Evolutionary conservation across 2,797 vertebrate species (phyloP).

Genomic region (Pantherophis vulpinus): DNA sequence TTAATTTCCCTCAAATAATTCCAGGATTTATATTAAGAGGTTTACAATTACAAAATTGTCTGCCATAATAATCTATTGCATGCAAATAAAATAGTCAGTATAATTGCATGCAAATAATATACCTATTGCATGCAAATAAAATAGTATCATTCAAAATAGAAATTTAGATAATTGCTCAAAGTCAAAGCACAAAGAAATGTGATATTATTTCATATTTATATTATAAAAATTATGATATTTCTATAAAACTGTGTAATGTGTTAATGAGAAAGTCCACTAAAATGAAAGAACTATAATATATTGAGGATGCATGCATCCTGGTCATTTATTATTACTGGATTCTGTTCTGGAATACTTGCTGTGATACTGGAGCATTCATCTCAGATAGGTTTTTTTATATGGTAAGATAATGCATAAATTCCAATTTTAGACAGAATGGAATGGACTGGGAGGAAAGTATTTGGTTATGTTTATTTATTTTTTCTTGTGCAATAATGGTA

Average conservation of each 20-base stretch:
- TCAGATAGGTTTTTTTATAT: constrained; percentile 60
- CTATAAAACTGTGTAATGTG: constrained; percentile 32
- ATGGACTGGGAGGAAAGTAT: constrained; percentile 32
- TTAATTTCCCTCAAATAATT: neutral
- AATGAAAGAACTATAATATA: constrained; percentile 63
- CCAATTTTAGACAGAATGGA: constrained; percentile 39
- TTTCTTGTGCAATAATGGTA: constrained; percentile 40
- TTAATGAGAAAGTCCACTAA: constrained; percentile 53
- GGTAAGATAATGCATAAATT: constrained; percentile 59
- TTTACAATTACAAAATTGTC: neutral
- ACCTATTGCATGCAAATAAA: neutral
- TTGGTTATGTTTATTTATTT: constrained; percentile 62
- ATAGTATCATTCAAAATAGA: neutral
- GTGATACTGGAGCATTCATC: constrained; percentile 55
- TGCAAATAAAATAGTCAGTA: neutral
- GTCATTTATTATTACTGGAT: constrained; percentile 57
- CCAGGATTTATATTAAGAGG: neutral
- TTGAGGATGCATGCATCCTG: constrained; percentile 36
- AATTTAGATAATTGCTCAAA: constrained; percentile 5
- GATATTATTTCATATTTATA: constrained; percentile 32
- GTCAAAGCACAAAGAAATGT: constrained; percentile 25
- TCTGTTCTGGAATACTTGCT: constrained; percentile 36
- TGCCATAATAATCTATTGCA: neutral
- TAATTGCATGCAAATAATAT: neutral
- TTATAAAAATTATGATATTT: neutral